phyloP scores from a whole-genome alignment of 2,888 invertebrate genomes.

The Dermolepida albohirtum region DNA sequence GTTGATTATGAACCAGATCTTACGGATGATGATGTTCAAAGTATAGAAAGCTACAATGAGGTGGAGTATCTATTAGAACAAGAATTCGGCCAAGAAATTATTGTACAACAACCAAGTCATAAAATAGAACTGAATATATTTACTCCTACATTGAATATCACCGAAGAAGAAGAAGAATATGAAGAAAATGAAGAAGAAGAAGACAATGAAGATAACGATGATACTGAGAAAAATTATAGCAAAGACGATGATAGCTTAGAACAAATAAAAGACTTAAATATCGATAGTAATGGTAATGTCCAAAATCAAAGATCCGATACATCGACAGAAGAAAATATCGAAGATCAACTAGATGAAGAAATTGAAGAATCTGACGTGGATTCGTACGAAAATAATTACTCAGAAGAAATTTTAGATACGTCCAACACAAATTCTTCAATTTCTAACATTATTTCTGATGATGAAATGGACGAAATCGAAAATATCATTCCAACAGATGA shows the following conservation, averaged over 20 bases:
- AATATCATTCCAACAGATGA: constrained; percentile 12
- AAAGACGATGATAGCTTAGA: constrained; percentile 43
- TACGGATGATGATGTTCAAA: constrained; percentile 62
- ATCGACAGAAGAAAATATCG: constrained; percentile 6
- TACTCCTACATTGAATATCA: constrained; percentile 35
- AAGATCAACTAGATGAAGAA: constrained; percentile 33
- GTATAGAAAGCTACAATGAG: constrained; percentile 62
- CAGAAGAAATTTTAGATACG: constrained; percentile 30
- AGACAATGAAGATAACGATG: constrained; percentile 35
- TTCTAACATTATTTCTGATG: constrained; percentile 20
- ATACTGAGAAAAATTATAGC: constrained; percentile 39
- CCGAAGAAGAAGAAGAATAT: constrained; percentile 54
- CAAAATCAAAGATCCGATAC: background rate
- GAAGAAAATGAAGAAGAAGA: constrained; percentile 48
- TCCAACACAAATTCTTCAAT: constrained; percentile 3
- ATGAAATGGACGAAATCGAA: constrained; percentile 39
- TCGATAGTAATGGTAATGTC: background rate
- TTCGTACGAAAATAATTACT: constrained; percentile 12
- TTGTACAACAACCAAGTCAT: constrained; percentile 35
- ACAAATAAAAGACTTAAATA: constrained; percentile 27
- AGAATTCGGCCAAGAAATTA: constrained; percentile 46
- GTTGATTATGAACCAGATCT: constrained; percentile 67
- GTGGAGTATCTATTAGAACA: constrained; percentile 43
- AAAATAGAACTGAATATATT: constrained; percentile 43
- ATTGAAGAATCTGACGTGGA: constrained; percentile 39